phyloP scores from a whole-genome alignment of 2,113 vertebrate species.

The Gasterosteus aculeatus region DNA sequence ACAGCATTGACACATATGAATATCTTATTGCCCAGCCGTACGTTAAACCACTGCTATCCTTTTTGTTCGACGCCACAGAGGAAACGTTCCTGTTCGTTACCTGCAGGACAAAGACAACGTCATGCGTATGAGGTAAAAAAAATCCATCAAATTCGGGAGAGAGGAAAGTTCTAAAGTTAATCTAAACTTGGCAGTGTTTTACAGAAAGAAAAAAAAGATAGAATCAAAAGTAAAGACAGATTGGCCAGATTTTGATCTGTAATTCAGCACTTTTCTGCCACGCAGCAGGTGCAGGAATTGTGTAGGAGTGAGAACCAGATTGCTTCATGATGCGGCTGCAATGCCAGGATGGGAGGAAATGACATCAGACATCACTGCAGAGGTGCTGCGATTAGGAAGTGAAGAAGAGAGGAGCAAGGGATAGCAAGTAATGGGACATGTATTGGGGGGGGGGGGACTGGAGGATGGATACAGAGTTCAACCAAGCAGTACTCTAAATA shows the following conservation, averaged over 20 bases:
- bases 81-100: background rate
- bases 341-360: constrained; percentile 50
- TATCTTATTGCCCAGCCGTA: background rate
- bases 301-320: constrained; percentile 53
- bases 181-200: constrained; percentile 57
- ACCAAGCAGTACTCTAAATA: constrained; percentile 74
- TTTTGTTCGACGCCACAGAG: background rate
- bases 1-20: background rate
- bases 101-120: constrained; percentile 27
- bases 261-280: constrained; percentile 63
- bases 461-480: constrained; percentile 53
- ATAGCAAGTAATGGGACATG: constrained; percentile 11
- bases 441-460: constrained; percentile 10
- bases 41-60: background rate
- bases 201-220: constrained; percentile 29
- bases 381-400: background rate
- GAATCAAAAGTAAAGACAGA: constrained; percentile 63
- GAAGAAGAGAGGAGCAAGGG: constrained; percentile 11
- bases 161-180: constrained; percentile 39
- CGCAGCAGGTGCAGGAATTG: constrained; percentile 33
- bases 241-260: constrained; percentile 71
- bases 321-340: constrained; percentile 56
- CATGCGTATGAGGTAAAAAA: constrained; percentile 9
- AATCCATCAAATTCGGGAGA: constrained; percentile 22
- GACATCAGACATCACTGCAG: constrained; percentile 45